Evolutionary conservation across 1,140 invertebrate genomes (phyloP).

Genomic region (Macrotrachela quadricornifera): DNA sequence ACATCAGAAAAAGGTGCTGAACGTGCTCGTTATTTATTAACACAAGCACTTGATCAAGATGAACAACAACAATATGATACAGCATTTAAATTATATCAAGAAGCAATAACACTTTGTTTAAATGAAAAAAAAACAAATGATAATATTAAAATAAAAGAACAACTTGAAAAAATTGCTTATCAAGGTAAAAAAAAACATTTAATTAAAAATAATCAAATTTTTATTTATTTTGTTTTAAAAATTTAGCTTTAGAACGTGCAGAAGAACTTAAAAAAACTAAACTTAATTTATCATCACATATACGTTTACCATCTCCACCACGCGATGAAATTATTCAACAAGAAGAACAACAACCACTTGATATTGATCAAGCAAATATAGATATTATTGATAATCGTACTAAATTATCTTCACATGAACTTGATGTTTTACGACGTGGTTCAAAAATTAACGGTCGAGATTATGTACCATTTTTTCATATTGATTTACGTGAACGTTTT

Average conservation of each 20-base stretch:
- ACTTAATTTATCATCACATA: background rate
- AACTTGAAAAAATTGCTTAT: background rate
- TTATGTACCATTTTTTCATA: constrained; percentile 62
- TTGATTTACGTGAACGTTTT: constrained; percentile 61
- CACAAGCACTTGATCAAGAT: constrained; percentile 66
- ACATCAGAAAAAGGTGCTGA: constrained; percentile 31
- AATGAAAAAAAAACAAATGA: background rate
- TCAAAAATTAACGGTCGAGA: constrained; percentile 70
- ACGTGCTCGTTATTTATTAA: constrained; percentile 55
- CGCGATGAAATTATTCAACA: background rate
- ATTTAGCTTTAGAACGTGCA: background rate
- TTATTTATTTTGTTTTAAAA: background rate
- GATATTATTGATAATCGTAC: background rate
- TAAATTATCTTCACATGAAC: constrained; percentile 1
- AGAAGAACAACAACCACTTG: background rate
- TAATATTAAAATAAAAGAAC: background rate
- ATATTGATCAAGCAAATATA: background rate
- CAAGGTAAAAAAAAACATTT: background rate
- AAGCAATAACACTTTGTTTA: background rate
- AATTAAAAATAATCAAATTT: background rate
- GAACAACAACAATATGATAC: constrained; percentile 67
- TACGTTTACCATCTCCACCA: background rate
- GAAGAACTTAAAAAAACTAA: background rate
- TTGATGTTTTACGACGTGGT: constrained; percentile 6
- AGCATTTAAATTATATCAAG: constrained; percentile 52